Evolutionary conservation across 2,888 invertebrate species (phyloP).

Genomic region (Diachrysia chrysitis): DNA sequence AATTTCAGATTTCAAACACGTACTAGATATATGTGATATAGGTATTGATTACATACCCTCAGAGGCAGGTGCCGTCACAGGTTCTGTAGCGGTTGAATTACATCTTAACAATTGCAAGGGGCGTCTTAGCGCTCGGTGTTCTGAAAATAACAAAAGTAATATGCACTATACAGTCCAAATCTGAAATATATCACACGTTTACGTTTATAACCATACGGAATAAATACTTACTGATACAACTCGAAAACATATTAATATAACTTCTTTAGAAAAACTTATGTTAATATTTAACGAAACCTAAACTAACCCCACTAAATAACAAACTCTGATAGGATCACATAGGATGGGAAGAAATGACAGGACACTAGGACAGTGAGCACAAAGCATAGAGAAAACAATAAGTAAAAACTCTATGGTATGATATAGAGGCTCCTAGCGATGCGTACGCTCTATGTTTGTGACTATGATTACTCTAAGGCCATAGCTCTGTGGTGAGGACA

Average conservation of each 20-base stretch:
- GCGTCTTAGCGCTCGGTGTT: conserved; percentile 50
- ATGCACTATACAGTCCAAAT: not conserved
- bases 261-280: not conserved
- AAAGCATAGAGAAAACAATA: too few relatives aligned
- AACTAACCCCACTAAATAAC: conserved; percentile 1
- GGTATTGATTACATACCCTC: conserved; percentile 68
- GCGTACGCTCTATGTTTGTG: too few relatives aligned
- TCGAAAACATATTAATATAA: conserved; percentile 54
- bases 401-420: too few relatives aligned
- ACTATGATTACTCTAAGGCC: too few relatives aligned
- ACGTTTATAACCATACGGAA: not conserved
- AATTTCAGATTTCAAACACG: too few relatives aligned
- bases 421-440: too few relatives aligned
- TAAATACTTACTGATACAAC: conserved; percentile 55
- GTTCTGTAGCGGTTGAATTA: conserved; percentile 70
- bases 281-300: not conserved
- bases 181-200: not conserved
- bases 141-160: conserved; percentile 53
- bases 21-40: not conserved
- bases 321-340: too few relatives aligned
- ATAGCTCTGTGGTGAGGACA: too few relatives aligned
- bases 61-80: conserved; percentile 54
- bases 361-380: too few relatives aligned
- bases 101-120: conserved; percentile 58
- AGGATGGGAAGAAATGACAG: too few relatives aligned